Evolutionary conservation across 2,797 vertebrate genomes (phyloP).

Genomic region (Acanthurus lineatus): DNA sequence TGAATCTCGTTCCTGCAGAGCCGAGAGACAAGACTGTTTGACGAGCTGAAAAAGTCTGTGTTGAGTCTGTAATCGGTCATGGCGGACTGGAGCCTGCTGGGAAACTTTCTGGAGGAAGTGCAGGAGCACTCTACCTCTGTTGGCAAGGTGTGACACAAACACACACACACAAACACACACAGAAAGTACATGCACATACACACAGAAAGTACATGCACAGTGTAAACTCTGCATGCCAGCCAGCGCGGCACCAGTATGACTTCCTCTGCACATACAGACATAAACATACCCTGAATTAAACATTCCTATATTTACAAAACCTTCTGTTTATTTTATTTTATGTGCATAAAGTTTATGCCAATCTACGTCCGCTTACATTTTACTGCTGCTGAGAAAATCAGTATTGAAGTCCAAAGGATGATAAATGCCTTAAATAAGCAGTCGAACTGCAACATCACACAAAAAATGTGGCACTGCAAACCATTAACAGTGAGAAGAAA

Average conservation of each 20-base stretch:
- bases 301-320: neutral
- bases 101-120: constrained; percentile 97
- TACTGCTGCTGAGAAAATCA: neutral
- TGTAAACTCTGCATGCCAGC: neutral
- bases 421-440: neutral
- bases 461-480: too few relatives aligned
- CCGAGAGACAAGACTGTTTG: neutral
- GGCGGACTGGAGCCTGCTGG: constrained; percentile 98
- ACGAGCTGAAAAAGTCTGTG: neutral
- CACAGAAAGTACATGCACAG: neutral
- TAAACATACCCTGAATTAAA: constrained; percentile 21
- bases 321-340: constrained; percentile 27
- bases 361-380: neutral
- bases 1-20: neutral
- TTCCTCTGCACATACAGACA: constrained; percentile 22
- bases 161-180: constrained; percentile 15
- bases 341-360: neutral
- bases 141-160: constrained; percentile 85
- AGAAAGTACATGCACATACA: neutral
- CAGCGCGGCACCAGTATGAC: neutral
- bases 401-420: neutral
- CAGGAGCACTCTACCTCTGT: constrained; percentile 98
- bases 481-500: too few relatives aligned
- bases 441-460: too few relatives aligned
- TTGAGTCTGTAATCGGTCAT: constrained; percentile 78